phyloP scores from a whole-genome alignment of 2,888 invertebrate species.

The Melanotus villosus region DNA sequence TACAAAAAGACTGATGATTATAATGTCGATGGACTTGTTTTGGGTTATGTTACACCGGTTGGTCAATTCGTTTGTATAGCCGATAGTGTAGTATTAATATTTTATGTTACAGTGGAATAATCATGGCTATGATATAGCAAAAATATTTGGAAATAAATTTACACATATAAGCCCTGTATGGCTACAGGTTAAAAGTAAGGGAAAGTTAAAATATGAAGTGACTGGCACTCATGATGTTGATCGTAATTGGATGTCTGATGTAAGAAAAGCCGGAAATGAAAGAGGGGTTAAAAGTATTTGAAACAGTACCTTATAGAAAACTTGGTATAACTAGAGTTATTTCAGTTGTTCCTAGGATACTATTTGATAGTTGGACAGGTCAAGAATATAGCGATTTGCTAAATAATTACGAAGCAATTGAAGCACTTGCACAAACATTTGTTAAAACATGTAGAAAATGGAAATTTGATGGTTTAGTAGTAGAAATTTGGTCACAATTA shows the following conservation, averaged over 20 bases:
- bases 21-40: slow-evolving; percentile 80
- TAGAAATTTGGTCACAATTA: slow-evolving; percentile 93
- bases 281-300: slow-evolving; percentile 74
- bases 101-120: slow-evolving; percentile 88
- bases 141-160: slow-evolving; percentile 90
- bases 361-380: slow-evolving; percentile 90
- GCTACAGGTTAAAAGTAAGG: slow-evolving; percentile 85
- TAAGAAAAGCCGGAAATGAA: slow-evolving; percentile 73
- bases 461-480: slow-evolving; percentile 89
- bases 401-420: slow-evolving; percentile 76
- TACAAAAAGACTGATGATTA: slow-evolving; percentile 77
- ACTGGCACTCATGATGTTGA: slow-evolving; percentile 88
- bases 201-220: slow-evolving; percentile 75
- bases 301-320: not conserved
- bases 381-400: slow-evolving; percentile 83
- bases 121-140: slow-evolving; percentile 94
- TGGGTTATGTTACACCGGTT: slow-evolving; percentile 95
- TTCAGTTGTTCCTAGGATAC: slow-evolving; percentile 88
- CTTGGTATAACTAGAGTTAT: slow-evolving; percentile 46
- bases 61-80: slow-evolving; percentile 57
- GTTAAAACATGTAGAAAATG: slow-evolving; percentile 80
- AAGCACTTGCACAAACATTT: slow-evolving; percentile 78
- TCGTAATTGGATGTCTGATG: slow-evolving; percentile 84
- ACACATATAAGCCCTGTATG: slow-evolving; percentile 95
- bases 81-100: not conserved